Evolutionary conservation across 1,140 invertebrate species (phyloP).

Genomic region (Bradysia coprophila): DNA sequence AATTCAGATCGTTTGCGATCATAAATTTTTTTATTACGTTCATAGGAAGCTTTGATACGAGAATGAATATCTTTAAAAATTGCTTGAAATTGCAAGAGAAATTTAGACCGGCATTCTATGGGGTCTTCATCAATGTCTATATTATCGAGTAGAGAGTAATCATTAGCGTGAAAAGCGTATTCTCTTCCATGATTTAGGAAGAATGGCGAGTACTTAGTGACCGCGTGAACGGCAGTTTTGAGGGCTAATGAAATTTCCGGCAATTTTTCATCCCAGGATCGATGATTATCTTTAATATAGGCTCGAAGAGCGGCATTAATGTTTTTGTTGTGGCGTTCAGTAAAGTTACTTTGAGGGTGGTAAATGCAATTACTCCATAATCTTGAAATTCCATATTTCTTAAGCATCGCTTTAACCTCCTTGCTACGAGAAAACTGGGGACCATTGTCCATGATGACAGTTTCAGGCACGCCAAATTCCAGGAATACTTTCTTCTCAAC

Average conservation of each 20-base stretch:
- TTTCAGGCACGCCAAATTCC: conserved; percentile 4
- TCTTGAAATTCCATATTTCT: neutral
- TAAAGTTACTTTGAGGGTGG: conserved; percentile 2
- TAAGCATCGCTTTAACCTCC: neutral
- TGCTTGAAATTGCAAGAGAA: neutral
- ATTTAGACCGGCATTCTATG: neutral
- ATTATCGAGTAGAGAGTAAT: neutral
- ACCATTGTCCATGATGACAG: conserved; percentile 5
- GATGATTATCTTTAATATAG: neutral
- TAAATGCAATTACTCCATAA: conserved; percentile 1
- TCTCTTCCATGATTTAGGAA: neutral
- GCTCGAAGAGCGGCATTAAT: neutral
- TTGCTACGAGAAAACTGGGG: conserved; percentile 1
- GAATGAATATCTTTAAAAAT: neutral
- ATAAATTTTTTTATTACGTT: neutral
- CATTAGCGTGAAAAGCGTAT: neutral
- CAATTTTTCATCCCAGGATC: neutral
- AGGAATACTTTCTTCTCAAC: conserved; percentile 3
- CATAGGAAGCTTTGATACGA: neutral
- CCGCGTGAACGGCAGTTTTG: neutral
- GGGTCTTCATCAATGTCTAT: neutral
- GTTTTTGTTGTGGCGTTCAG: neutral
- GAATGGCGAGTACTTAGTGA: neutral
- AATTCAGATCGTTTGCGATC: too few relatives aligned
- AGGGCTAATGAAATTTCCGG: neutral